Evolutionary conservation across 2,113 vertebrate genomes (phyloP).

Genomic region (Seriola quinqueradiata): DNA sequence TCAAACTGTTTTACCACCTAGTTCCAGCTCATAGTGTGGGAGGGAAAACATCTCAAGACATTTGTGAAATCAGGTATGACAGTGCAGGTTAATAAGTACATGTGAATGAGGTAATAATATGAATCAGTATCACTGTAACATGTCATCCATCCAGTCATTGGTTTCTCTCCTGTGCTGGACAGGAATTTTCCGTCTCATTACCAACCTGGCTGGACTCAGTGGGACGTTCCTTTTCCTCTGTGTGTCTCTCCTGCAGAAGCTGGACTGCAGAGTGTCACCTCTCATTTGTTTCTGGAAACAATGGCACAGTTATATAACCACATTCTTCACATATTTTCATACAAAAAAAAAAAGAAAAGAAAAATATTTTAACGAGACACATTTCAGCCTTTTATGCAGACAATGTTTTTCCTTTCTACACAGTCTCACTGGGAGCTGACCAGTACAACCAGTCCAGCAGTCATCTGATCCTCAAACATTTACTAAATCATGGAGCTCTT

Average conservation of each 20-base stretch:
- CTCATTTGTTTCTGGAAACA: slow-evolving; percentile 69
- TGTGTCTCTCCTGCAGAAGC: background rate
- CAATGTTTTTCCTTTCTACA: background rate
- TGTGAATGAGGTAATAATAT: background rate
- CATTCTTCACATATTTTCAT: slow-evolving; percentile 46
- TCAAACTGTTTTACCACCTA: too few species aligned
- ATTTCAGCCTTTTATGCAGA: background rate
- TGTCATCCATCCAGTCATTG: background rate
- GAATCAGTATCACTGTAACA: background rate
- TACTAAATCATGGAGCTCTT: background rate
- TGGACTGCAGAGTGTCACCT: slow-evolving; percentile 48
- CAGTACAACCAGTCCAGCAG: slow-evolving; percentile 6
- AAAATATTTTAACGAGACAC: background rate
- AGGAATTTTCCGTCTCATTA: slow-evolving; percentile 42
- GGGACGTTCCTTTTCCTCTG: slow-evolving; percentile 41
- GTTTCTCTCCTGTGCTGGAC: background rate
- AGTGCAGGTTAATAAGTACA: background rate
- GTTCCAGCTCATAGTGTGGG: too few species aligned
- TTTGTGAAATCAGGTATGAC: background rate
- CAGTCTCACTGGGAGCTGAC: background rate
- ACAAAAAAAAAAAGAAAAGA: background rate
- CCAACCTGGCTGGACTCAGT: slow-evolving; percentile 17
- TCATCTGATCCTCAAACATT: background rate
- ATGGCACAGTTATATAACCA: slow-evolving; percentile 61
- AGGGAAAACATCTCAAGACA: too few species aligned